Percentiles rank a stretch among this genome's conserved stretches.
These are phyloP conservation scores for Neuroterus valhalla DNA, from an alignment of 1,140 invertebrate species.

Conservation along the genomic window DNA sequence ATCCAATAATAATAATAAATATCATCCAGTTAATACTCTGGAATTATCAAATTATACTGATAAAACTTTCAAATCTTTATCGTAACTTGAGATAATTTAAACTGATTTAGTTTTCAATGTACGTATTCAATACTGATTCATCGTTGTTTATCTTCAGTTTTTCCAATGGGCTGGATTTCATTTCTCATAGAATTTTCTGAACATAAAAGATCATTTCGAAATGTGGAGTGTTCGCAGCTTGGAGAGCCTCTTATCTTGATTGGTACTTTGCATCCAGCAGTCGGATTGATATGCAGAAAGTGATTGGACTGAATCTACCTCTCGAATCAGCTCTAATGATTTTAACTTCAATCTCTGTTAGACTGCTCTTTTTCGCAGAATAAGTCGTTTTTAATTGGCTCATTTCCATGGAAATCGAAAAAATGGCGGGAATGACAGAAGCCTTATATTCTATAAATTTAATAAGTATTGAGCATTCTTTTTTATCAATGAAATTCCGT, in stretches of 20 bases:
- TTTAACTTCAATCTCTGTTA: conserved; percentile 20
- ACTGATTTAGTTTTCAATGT: no score
- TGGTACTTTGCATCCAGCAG: not conserved
- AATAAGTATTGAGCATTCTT: not conserved
- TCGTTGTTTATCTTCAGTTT: no score
- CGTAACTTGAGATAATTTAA: no score
- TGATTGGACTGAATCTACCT: not conserved
- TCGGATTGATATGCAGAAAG: conserved; percentile 7
- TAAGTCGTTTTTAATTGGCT: not conserved
- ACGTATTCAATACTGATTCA: no score
- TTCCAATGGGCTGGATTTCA: not conserved
- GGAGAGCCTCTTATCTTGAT: not conserved
- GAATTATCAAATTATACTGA: no score
- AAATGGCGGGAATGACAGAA: not conserved
- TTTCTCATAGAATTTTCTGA: not conserved
- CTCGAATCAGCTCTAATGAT: not conserved
- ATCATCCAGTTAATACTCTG: no score
- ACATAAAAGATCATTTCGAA: not conserved
- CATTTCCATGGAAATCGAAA: not conserved
- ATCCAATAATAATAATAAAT: no score
- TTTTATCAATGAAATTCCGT: not conserved
- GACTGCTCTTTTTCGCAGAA: not conserved
- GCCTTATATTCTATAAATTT: not conserved
- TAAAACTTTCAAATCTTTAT: no score
- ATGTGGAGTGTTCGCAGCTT: not conserved